phyloP scores from a whole-genome alignment of 2,113 vertebrate genomes.

The Micromys minutus region DNA sequence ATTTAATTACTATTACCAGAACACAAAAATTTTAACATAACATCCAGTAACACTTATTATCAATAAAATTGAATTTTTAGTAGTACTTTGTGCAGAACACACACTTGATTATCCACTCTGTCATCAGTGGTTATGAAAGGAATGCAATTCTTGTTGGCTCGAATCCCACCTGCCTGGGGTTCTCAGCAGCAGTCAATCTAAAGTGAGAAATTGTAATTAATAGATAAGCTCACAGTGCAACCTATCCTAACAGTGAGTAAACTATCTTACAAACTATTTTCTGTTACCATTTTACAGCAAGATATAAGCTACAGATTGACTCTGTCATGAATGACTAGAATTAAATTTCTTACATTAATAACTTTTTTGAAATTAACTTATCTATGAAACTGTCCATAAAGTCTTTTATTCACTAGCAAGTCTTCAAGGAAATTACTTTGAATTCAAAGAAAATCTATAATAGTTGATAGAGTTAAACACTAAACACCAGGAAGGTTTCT shows the following conservation, averaged over 20 bases:
- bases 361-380: conserved; percentile 41
- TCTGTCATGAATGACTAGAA: conserved; percentile 56
- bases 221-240: not conserved
- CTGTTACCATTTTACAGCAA: conserved; percentile 49
- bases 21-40: not conserved
- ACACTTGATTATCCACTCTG: not conserved
- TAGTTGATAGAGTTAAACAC: not conserved
- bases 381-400: conserved; percentile 4
- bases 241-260: not conserved
- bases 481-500: not conserved
- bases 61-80: conserved; percentile 45
- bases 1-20: conserved; percentile 52
- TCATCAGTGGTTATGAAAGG: not conserved
- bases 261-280: not conserved
- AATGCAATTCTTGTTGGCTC: conserved; percentile 14
- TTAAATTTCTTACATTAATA: conserved; percentile 51
- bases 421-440: conserved; percentile 38
- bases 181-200: conserved; percentile 22
- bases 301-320: conserved; percentile 29
- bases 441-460: conserved; percentile 13
- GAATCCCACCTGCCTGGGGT: not conserved
- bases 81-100: not conserved
- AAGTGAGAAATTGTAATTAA: conserved; percentile 24
- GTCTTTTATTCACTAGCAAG: conserved; percentile 2
- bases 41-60: not conserved